Conservation (phyloP, 2,113 vertebrate genomes). For the Scortum barcoo region DNA sequence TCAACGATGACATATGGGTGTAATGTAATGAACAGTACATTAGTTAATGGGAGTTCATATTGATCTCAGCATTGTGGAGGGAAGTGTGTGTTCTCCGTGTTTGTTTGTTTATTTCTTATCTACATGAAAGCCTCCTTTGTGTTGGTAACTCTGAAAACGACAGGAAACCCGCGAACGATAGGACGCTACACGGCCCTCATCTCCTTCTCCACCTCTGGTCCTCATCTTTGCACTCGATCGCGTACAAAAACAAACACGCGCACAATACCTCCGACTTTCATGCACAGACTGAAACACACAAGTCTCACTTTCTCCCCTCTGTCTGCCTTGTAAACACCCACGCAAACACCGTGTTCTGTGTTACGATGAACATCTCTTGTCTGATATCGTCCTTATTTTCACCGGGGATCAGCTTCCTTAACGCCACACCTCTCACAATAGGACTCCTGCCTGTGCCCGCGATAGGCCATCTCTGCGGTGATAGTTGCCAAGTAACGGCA, state of each 20-base stretch:
- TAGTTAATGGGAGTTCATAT: not conserved
- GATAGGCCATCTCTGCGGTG: slow-evolving; percentile 11
- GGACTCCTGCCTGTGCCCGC: slow-evolving; percentile 34
- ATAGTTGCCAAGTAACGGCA: slow-evolving; percentile 49
- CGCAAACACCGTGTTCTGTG: slow-evolving; percentile 8
- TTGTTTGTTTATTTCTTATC: slow-evolving; percentile 53
- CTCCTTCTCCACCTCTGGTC: slow-evolving; percentile 23
- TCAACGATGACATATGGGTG: not conserved
- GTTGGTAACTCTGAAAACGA: slow-evolving; percentile 14
- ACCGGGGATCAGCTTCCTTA: slow-evolving; percentile 63
- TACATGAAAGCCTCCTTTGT: slow-evolving; percentile 46
- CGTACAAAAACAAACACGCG: slow-evolving; percentile 19
- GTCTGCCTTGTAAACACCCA: slow-evolving; percentile 18
- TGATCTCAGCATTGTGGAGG: not conserved
- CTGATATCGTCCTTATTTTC: slow-evolving; percentile 48
- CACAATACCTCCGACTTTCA: not conserved
- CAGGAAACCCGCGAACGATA: slow-evolving; percentile 34
- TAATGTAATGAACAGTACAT: not conserved
- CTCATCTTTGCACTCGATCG: slow-evolving; percentile 50
- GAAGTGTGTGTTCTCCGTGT: slow-evolving; percentile 10
- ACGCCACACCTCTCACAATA: slow-evolving; percentile 61
- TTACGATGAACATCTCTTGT: slow-evolving; percentile 56
- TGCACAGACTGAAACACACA: not conserved
- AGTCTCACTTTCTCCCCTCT: slow-evolving; percentile 18
- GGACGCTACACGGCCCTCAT: slow-evolving; percentile 13